phyloP scores from a whole-genome alignment of 2,113 vertebrate genomes.

The Megaceryle maxima region DNA sequence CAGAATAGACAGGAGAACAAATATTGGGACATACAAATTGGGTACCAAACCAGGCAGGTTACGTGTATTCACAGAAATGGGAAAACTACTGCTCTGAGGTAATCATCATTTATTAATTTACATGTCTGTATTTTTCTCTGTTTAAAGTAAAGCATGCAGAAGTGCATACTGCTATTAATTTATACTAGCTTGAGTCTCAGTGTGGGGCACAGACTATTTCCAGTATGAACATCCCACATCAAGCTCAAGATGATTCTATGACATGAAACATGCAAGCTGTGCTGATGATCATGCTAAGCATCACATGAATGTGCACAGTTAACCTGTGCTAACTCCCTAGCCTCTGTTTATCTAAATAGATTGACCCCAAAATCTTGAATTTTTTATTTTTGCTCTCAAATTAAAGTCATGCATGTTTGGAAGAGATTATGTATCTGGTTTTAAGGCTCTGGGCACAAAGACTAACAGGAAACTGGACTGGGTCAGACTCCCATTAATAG shows the following conservation, averaged over 20 bases:
- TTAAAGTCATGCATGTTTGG: not conserved
- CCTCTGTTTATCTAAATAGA: not conserved
- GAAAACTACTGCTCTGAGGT: slow-evolving; percentile 85
- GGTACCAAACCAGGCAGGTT: slow-evolving; percentile 91
- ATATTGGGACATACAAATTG: slow-evolving; percentile 95
- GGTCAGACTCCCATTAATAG: not conserved
- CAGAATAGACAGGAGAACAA: slow-evolving; percentile 91
- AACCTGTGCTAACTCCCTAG: not conserved
- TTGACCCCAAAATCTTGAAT: not conserved
- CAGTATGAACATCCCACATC: not conserved
- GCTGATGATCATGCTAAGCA: not conserved
- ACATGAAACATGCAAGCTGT: not conserved
- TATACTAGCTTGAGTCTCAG: not conserved
- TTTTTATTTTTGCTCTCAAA: not conserved
- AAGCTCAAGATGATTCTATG: not conserved
- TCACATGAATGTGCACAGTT: not conserved
- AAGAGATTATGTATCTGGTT: not conserved
- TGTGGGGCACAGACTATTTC: rapidly evolving
- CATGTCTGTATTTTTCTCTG: not conserved
- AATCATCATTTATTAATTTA: slow-evolving; percentile 40
- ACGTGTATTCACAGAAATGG: slow-evolving; percentile 88
- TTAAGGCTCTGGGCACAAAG: not conserved
- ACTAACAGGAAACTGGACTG: not conserved
- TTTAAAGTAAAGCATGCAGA: not conserved
- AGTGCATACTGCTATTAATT: not conserved